phyloP scores from a whole-genome alignment of 2,113 vertebrate genomes.

The Porphyrio hochstetteri region DNA sequence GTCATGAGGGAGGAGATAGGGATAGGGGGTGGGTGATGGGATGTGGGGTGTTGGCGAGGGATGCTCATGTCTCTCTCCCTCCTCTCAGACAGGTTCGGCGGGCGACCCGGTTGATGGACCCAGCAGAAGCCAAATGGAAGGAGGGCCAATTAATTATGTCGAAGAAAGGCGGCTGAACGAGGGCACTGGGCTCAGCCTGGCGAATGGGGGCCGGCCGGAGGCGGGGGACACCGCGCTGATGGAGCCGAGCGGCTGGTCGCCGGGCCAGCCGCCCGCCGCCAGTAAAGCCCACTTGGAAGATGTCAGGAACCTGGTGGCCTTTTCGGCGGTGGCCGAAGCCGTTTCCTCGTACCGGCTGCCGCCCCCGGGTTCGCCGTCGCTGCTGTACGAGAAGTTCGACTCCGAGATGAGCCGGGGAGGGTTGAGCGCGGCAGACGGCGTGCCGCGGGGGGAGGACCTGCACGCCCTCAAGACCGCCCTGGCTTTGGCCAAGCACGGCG shows the following conservation, averaged over 20 bases:
- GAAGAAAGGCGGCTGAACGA: constrained; percentile 86
- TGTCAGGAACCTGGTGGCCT: constrained; percentile 91
- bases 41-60: rapidly evolving
- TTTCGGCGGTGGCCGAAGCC: constrained; percentile 88
- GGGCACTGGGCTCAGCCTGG: constrained; percentile 74
- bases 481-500: constrained; percentile 89
- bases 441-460: constrained; percentile 81
- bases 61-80: not conserved
- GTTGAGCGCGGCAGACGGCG: constrained; percentile 35
- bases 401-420: constrained; percentile 84
- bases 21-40: no score
- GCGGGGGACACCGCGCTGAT: constrained; percentile 70
- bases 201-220: constrained; percentile 86
- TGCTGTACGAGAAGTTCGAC: constrained; percentile 90
- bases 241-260: constrained; percentile 62
- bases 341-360: constrained; percentile 80
- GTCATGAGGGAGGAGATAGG: no score
- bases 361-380: constrained; percentile 35
- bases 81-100: constrained; percentile 84
- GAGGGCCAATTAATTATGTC: constrained; percentile 93
- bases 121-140: constrained; percentile 97
- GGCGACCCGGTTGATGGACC: constrained; percentile 93
- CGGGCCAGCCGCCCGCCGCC: constrained; percentile 62
- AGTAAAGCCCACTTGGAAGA: constrained; percentile 84
- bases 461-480: constrained; percentile 87